Percentiles rank a stretch among this genome's conserved stretches.
These are phyloP conservation scores for Teinopalpus imperialis DNA, from an alignment of 2,888 invertebrate species.

Conservation along the genomic window DNA sequence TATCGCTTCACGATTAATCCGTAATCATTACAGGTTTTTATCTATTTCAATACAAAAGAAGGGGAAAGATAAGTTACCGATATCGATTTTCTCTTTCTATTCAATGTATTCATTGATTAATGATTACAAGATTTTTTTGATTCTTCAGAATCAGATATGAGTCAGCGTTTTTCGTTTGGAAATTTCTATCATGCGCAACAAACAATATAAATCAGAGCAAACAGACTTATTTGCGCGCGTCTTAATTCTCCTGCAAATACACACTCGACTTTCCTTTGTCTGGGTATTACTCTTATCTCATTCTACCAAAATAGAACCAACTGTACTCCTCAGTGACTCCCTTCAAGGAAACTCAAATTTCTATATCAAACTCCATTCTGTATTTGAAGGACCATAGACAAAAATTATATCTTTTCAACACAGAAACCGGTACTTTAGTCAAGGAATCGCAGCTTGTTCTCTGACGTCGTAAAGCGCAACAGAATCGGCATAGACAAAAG, in stretches of 20 bases:
- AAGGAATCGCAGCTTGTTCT: constrained; percentile 62
- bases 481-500: constrained; percentile 61
- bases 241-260: constrained; percentile 44
- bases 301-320: constrained; percentile 28
- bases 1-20: constrained; percentile 24
- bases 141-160: constrained; percentile 7
- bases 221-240: constrained; percentile 27
- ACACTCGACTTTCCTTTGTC: constrained; percentile 44
- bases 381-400: constrained; percentile 74
- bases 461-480: constrained; percentile 59
- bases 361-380: constrained; percentile 37
- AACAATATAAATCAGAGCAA: constrained; percentile 31
- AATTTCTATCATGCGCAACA: constrained; percentile 43
- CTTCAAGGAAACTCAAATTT: constrained; percentile 19
- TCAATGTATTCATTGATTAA: background rate
- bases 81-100: background rate
- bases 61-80: constrained; percentile 17
- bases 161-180: constrained; percentile 30
- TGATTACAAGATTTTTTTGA: constrained; percentile 9
- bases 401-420: constrained; percentile 70
- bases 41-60: constrained; percentile 13
- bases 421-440: constrained; percentile 63
- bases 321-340: constrained; percentile 13
- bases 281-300: constrained; percentile 38
- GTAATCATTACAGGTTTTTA: constrained; percentile 26